These are phyloP conservation scores for Pseudobourletiella spinata DNA, from an alignment of 1,140 invertebrate genomes.

Conservation along the genomic window DNA sequence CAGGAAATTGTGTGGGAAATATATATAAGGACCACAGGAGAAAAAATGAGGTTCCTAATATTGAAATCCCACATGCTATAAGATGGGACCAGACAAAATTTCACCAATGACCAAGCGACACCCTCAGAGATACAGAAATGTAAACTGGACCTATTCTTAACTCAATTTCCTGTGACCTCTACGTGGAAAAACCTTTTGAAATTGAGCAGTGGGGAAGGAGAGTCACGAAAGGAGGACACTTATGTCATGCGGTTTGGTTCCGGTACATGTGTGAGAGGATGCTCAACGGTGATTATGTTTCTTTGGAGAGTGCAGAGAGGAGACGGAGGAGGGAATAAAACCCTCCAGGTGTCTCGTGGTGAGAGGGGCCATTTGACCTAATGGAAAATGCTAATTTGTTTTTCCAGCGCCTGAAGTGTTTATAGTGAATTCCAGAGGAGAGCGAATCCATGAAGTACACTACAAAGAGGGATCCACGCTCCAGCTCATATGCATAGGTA, in stretches of 20 bases:
- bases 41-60: too few species aligned
- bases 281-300: background rate
- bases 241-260: background rate
- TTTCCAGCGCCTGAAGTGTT: constrained; percentile 34
- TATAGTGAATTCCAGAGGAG: constrained; percentile 30
- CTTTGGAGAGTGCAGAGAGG: background rate
- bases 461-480: constrained; percentile 35
- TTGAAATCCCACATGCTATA: too few species aligned
- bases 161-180: background rate
- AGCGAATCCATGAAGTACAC: constrained; percentile 31
- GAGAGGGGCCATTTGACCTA: background rate
- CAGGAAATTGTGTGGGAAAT: too few species aligned
- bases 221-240: too few species aligned
- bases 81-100: too few species aligned
- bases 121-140: background rate
- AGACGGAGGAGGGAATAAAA: background rate
- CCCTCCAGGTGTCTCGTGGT: constrained; percentile 5
- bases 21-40: too few species aligned
- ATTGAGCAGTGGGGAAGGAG: background rate
- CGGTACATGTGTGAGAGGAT: background rate
- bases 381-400: constrained; percentile 9
- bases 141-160: background rate
- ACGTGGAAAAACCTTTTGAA: background rate
- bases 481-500: constrained; percentile 32
- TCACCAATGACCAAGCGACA: background rate